These are phyloP conservation scores for Taeniopygia guttata DNA, from an alignment of 2,797 vertebrate species.

Conservation along the genomic window DNA sequence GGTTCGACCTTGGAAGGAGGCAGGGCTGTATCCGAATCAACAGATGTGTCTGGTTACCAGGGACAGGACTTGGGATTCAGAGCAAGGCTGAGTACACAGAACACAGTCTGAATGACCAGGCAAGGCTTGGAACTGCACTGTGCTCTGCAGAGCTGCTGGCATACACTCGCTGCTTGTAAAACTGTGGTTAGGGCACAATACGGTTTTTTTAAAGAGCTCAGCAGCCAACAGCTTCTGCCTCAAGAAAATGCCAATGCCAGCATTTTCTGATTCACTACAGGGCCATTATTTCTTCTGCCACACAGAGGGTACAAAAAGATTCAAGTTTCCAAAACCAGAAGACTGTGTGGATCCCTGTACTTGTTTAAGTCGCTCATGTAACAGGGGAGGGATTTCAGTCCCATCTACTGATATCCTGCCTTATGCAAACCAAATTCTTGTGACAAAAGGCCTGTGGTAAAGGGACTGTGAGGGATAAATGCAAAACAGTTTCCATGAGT, in stretches of 20 bases:
- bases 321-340: not conserved
- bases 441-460: not conserved
- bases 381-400: not conserved
- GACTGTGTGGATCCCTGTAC: not conserved
- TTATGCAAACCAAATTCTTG: not conserved
- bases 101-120: not conserved
- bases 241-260: not conserved
- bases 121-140: not conserved
- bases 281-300: not conserved
- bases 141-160: not conserved
- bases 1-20: not conserved
- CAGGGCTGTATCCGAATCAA: not conserved
- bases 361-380: not conserved
- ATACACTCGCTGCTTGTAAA: not conserved
- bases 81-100: not conserved
- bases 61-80: not conserved
- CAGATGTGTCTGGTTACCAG: not conserved
- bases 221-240: not conserved
- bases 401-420: fast-evolving
- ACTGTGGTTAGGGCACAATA: not conserved
- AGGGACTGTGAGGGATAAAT: not conserved
- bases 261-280: not conserved
- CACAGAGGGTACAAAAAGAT: not conserved
- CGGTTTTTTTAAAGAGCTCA: not conserved
- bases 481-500: not conserved